Conservation (phyloP, 2,797 vertebrate genomes). For the Sebastes flavidus region DNA sequence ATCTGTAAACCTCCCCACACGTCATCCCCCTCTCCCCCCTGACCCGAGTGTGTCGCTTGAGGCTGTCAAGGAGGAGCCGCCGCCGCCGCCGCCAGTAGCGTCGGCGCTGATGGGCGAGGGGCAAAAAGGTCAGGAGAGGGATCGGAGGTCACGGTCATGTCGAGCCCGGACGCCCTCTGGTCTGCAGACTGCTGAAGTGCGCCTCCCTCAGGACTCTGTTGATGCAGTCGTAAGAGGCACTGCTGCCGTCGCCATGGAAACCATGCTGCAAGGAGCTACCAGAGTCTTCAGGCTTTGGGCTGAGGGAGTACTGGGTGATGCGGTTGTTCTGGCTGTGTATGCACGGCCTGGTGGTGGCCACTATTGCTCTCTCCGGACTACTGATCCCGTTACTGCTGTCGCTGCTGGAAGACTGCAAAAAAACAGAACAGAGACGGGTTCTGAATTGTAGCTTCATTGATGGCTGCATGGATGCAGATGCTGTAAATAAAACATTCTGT, state of each 20-base stretch:
- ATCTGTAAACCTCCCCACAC: conserved; percentile 70
- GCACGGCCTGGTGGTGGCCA: conserved; percentile 74
- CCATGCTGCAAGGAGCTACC: conserved; percentile 85
- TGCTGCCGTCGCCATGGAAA: conserved; percentile 79
- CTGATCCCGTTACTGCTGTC: conserved; percentile 91
- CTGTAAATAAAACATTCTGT: conserved; percentile 38
- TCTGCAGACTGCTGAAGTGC: conserved; percentile 96
- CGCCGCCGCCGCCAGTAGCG: conserved; percentile 2
- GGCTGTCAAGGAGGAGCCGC: conserved; percentile 43
- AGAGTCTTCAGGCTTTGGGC: conserved; percentile 87
- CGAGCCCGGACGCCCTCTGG: conserved; percentile 88
- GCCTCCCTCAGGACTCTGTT: conserved; percentile 98
- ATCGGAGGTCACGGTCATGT: conserved; percentile 78
- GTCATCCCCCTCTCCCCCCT: conserved; percentile 29
- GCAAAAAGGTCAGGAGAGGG: conserved; percentile 48
- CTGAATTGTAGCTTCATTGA: background rate
- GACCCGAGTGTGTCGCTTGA: conserved; percentile 43
- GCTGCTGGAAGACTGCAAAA: conserved; percentile 85
- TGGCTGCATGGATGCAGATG: conserved; percentile 2
- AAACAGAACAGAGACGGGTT: conserved; percentile 21
- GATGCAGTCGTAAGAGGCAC: conserved; percentile 92
- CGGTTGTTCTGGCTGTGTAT: conserved; percentile 77
- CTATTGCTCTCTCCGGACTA: conserved; percentile 87
- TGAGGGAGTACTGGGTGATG: conserved; percentile 75
- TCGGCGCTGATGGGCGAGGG: conserved; percentile 43